Conservation (phyloP, 2,888 invertebrate genomes). For the Parnassius smintheus region DNA sequence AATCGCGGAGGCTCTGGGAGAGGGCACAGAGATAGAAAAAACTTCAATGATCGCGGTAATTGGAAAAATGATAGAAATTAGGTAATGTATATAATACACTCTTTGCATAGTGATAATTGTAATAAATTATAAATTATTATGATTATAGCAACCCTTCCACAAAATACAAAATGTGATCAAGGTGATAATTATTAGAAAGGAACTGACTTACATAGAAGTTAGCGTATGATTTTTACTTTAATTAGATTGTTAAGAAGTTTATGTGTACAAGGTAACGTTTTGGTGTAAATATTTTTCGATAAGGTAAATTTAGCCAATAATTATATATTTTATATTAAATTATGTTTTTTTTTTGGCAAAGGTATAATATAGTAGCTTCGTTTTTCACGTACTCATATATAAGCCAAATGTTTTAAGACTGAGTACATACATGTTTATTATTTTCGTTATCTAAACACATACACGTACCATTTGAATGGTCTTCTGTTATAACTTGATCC, state of each 20-base stretch:
- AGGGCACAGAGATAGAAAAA: slow-evolving; percentile 74
- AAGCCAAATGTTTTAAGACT: slow-evolving; percentile 80
- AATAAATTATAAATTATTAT: slow-evolving; percentile 27
- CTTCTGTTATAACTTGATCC: slow-evolving; percentile 1
- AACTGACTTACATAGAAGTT: slow-evolving; percentile 47
- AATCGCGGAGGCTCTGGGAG: slow-evolving; percentile 70
- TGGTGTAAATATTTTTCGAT: slow-evolving; percentile 20
- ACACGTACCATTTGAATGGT: slow-evolving; percentile 3
- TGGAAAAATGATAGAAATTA: slow-evolving; percentile 80
- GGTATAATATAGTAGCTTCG: slow-evolving; percentile 19
- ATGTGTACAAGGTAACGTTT: slow-evolving; percentile 40
- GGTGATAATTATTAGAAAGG: slow-evolving; percentile 62
- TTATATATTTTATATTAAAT: slow-evolving; percentile 32
- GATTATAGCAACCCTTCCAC: slow-evolving; percentile 55
- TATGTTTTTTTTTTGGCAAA: slow-evolving; percentile 37
- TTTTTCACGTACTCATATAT: slow-evolving; percentile 66
- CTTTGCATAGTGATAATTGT: slow-evolving; percentile 25
- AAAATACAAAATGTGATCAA: slow-evolving; percentile 57
- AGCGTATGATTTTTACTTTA: slow-evolving; percentile 43
- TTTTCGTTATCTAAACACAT: slow-evolving; percentile 7
- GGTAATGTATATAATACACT: slow-evolving; percentile 36
- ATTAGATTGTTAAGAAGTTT: slow-evolving; percentile 41
- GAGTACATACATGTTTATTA: slow-evolving; percentile 66
- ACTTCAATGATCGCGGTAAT: slow-evolving; percentile 74
- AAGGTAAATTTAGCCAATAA: slow-evolving; percentile 17